These are phyloP conservation scores for Cynodonichthys magdalenae DNA, from an alignment of 2,797 vertebrate genomes.

Conservation along the genomic window DNA sequence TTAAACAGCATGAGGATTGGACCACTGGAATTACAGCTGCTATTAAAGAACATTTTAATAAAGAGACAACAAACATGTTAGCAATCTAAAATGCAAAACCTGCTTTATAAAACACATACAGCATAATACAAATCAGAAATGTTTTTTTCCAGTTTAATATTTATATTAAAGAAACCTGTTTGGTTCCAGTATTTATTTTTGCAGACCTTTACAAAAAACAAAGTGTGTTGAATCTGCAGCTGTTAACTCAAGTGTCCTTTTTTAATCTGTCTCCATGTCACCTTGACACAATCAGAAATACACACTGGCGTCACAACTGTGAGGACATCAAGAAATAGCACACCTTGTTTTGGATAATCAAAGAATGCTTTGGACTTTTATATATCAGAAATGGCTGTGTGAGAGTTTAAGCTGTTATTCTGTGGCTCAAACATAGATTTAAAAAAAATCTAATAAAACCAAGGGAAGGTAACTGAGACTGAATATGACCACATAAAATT, in stretches of 20 bases:
- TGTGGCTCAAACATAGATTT: constrained; percentile 27
- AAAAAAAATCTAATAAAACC: constrained; percentile 5
- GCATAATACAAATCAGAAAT: background rate
- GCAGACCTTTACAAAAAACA: background rate
- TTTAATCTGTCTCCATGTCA: constrained; percentile 35
- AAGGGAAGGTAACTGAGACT: background rate
- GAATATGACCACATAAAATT: constrained; percentile 7
- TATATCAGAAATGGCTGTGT: constrained; percentile 41
- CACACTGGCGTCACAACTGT: constrained; percentile 10
- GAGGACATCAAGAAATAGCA: constrained; percentile 37
- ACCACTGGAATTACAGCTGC: constrained; percentile 3
- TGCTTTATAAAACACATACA: too few relatives aligned
- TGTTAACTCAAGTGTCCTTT: background rate
- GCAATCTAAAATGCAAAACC: too few relatives aligned
- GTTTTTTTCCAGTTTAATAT: too few relatives aligned
- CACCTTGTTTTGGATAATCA: constrained; percentile 24
- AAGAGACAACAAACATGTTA: too few relatives aligned
- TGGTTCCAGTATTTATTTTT: background rate
- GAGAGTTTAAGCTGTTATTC: constrained; percentile 12
- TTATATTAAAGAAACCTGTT: background rate
- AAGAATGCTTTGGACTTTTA: constrained; percentile 15
- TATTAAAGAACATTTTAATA: background rate
- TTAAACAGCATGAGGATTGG: background rate
- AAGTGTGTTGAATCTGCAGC: background rate
- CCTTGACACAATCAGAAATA: constrained; percentile 36